Conservation (phyloP, 2,797 vertebrate genomes). For the Pangasius djambal region DNA sequence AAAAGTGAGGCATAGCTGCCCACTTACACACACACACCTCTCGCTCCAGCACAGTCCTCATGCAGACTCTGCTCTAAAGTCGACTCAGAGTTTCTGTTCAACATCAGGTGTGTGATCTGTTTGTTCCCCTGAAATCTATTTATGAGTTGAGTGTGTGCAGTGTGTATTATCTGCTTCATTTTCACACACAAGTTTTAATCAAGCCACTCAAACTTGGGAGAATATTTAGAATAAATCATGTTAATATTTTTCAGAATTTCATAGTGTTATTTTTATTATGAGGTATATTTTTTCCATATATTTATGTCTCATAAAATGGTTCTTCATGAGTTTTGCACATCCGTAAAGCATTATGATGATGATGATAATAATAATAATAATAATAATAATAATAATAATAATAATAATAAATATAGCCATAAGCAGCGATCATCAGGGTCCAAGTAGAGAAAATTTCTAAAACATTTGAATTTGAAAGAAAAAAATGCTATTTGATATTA, state of each 20-base stretch:
- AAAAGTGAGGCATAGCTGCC: not conserved
- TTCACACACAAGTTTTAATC: not conserved
- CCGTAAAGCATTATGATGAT: not conserved
- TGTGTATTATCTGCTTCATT: not conserved
- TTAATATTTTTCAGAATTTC: not conserved
- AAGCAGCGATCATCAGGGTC: too few species aligned
- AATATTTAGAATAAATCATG: not conserved
- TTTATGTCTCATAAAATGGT: not conserved
- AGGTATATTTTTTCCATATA: not conserved
- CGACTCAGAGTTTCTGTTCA: not conserved
- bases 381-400: too few species aligned
- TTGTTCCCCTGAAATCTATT: constrained; percentile 9
- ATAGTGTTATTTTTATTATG: not conserved
- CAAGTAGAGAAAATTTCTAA: too few species aligned
- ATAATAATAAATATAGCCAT: too few species aligned
- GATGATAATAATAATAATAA: too few species aligned
- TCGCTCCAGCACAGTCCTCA: not conserved
- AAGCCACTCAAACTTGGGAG: not conserved
- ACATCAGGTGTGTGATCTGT: not conserved
- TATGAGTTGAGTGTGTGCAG: not conserved
- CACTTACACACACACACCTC: not conserved
- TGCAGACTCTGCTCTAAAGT: not conserved
- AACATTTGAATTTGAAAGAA: too few species aligned
- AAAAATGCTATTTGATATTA: too few species aligned
- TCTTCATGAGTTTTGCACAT: not conserved